phyloP scores from a whole-genome alignment of 2,113 vertebrate genomes.

The Zosterops pallidus region DNA sequence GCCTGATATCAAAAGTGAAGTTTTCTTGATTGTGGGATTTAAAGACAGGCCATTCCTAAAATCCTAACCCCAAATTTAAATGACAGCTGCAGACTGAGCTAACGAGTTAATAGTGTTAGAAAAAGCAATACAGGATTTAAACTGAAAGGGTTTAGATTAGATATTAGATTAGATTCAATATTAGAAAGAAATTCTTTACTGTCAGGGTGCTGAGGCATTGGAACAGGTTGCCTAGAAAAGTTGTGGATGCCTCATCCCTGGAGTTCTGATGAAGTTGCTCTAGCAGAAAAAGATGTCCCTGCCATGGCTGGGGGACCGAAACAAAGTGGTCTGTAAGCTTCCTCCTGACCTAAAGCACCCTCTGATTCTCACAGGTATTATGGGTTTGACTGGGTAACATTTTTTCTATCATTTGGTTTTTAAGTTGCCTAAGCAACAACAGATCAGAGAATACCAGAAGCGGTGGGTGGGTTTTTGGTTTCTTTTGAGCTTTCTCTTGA shows the following conservation, averaged over 20 bases:
- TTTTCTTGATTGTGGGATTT: neutral
- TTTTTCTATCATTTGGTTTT: neutral
- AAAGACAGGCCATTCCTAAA: neutral
- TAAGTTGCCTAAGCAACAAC: neutral
- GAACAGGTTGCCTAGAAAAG: neutral
- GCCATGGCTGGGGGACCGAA: neutral
- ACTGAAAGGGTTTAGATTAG: too few species aligned
- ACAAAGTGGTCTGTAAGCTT: neutral
- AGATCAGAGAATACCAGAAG: neutral
- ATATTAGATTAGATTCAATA: neutral
- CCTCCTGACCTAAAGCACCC: neutral
- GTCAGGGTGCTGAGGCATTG: neutral
- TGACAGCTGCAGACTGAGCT: neutral
- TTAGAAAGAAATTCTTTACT: neutral
- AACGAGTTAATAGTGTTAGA: neutral
- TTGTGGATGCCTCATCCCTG: neutral
- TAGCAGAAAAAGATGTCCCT: neutral
- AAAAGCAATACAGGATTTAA: neutral
- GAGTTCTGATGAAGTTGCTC: neutral
- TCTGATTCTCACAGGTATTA: neutral
- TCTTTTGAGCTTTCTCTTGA: neutral
- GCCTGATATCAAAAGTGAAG: slow-evolving; percentile 1
- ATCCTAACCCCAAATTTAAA: slow-evolving; percentile 23
- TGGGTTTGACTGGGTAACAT: neutral
- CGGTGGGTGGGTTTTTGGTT: neutral